phyloP scores from a whole-genome alignment of 2,888 invertebrate species.

The Tanypteryx hageni region DNA sequence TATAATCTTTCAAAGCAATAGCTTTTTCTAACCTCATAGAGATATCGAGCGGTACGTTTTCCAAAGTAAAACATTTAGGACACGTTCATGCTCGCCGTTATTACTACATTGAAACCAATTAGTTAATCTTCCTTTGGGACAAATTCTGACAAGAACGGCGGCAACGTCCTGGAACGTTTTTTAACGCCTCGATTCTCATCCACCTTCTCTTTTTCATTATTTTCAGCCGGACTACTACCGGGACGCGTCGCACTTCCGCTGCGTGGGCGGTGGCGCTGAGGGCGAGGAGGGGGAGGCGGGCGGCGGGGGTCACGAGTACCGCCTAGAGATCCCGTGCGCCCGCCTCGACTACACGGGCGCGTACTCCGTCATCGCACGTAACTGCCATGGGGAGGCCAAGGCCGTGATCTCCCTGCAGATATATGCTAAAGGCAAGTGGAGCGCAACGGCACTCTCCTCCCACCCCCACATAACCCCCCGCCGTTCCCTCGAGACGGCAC shows the following conservation, averaged over 20 bases:
- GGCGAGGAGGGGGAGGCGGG: slow-evolving; percentile 91
- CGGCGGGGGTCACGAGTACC: slow-evolving; percentile 90
- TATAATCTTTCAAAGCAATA: too few species aligned
- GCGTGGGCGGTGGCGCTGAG: slow-evolving; percentile 84
- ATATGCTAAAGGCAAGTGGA: slow-evolving; percentile 84
- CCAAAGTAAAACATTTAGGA: too few species aligned
- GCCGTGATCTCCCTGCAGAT: slow-evolving; percentile 93
- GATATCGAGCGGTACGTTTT: too few species aligned
- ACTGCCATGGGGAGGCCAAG: slow-evolving; percentile 89
- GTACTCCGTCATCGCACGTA: slow-evolving; percentile 89
- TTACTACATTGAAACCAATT: too few species aligned
- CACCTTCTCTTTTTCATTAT: background rate
- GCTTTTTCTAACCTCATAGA: too few species aligned
- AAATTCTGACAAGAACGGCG: too few species aligned
- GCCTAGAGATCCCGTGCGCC: slow-evolving; percentile 90
- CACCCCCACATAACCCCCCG: background rate
- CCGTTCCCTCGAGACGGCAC: background rate
- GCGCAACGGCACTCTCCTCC: slow-evolving; percentile 8
- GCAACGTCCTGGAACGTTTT: too few species aligned
- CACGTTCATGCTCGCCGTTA: too few species aligned
- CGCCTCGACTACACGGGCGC: slow-evolving; percentile 92
- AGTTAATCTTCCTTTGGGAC: too few species aligned
- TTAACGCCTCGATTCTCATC: too few species aligned
- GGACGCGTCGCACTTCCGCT: slow-evolving; percentile 89
- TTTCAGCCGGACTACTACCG: slow-evolving; percentile 90